These are phyloP conservation scores for Sebastes diaconus DNA, from an alignment of 2,797 vertebrate species.

Conservation along the genomic window DNA sequence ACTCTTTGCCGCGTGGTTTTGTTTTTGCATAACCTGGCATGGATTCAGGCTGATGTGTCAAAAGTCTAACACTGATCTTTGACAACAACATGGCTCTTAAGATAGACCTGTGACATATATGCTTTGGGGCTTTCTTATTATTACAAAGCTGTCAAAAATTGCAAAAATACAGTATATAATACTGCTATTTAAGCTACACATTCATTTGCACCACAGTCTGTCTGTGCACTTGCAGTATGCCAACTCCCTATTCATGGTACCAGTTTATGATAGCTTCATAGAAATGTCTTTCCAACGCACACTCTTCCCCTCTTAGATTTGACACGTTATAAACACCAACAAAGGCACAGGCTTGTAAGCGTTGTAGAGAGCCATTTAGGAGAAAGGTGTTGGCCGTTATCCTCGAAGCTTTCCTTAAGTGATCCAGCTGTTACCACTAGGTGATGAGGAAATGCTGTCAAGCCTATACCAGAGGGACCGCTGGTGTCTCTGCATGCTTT, in stretches of 20 bases:
- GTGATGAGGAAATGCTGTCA: conserved; percentile 43
- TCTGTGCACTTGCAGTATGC: background rate
- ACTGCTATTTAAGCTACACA: background rate
- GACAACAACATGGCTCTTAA: conserved; percentile 1
- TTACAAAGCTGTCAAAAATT: conserved; percentile 16
- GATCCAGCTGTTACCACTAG: conserved; percentile 46
- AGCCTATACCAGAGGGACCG: conserved; percentile 31
- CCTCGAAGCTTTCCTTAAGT: conserved; percentile 24
- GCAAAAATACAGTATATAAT: background rate
- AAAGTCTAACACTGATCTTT: conserved; percentile 13
- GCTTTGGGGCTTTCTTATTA: conserved; percentile 26
- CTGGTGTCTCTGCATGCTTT: conserved; percentile 48
- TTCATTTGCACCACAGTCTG: background rate
- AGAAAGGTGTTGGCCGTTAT: conserved; percentile 26
- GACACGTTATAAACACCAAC: background rate
- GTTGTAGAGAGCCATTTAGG: conserved; percentile 6
- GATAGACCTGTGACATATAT: conserved; percentile 13
- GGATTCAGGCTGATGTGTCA: conserved; percentile 18
- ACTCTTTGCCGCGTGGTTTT: conserved; percentile 2
- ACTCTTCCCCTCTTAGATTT: background rate
- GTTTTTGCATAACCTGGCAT: conserved; percentile 11
- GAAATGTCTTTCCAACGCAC: background rate
- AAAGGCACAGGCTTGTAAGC: conserved; percentile 2
- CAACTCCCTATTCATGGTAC: background rate
- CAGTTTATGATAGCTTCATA: background rate